Evolutionary conservation across 1,140 invertebrate species (phyloP).

Genomic region (Halictus rubicundus): DNA sequence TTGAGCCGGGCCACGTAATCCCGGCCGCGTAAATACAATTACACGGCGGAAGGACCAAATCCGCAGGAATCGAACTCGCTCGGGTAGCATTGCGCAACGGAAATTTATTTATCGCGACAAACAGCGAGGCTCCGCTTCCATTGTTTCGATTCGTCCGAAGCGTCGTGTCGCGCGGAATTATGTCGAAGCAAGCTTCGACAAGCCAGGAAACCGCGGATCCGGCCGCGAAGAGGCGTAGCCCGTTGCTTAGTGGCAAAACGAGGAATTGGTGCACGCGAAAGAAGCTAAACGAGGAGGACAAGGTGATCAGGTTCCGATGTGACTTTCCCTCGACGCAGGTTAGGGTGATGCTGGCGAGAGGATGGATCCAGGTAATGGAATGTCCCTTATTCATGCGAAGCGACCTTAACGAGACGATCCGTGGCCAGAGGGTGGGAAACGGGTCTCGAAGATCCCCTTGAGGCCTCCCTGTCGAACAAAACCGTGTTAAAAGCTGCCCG

Average conservation of each 20-base stretch:
- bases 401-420: constrained; percentile 4
- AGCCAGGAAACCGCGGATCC: neutral
- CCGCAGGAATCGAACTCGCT: neutral
- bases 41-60: neutral
- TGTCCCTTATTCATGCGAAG: constrained; percentile 13
- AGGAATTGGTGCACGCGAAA: constrained; percentile 10
- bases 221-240: neutral
- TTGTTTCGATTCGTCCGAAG: neutral
- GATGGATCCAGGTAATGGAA: constrained; percentile 69
- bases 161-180: neutral
- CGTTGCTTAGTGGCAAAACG: neutral
- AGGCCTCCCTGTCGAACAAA: neutral
- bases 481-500: constrained; percentile 12
- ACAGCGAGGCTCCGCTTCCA: neutral
- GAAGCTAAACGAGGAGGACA: constrained; percentile 41
- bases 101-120: neutral
- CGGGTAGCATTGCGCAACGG: neutral
- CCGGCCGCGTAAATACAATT: neutral
- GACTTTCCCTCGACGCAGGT: constrained; percentile 67
- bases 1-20: too few species aligned
- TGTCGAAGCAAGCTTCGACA: neutral
- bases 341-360: constrained; percentile 69
- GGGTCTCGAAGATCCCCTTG: neutral
- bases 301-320: constrained; percentile 67
- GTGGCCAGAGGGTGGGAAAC: neutral